Conservation (phyloP, 1,140 invertebrate species). For the Drosophila seguyi region DNA sequence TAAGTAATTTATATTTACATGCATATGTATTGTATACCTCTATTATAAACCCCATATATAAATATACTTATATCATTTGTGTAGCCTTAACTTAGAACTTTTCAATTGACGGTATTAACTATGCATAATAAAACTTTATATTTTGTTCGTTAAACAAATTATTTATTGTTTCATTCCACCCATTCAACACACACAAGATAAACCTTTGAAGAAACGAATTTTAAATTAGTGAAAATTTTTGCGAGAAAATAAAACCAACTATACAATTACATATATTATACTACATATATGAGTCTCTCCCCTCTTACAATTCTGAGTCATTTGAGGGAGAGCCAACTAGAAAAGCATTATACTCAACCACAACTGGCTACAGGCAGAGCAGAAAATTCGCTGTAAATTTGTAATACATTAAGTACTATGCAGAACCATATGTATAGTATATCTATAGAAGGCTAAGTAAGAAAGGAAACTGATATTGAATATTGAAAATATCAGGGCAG, state of each 20-base stretch:
- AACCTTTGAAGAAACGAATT: constrained; percentile 83
- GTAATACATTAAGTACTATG: constrained; percentile 52
- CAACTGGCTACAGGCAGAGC: constrained; percentile 23
- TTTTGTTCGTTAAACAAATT: constrained; percentile 81
- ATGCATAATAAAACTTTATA: constrained; percentile 76
- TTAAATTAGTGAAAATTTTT: constrained; percentile 84
- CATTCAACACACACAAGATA: constrained; percentile 55
- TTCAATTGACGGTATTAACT: constrained; percentile 83
- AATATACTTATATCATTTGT: constrained; percentile 62
- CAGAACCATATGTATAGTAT: constrained; percentile 33
- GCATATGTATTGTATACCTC: constrained; percentile 48
- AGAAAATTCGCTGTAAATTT: constrained; percentile 50
- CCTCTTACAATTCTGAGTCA: constrained; percentile 32
- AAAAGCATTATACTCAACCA: constrained; percentile 50
- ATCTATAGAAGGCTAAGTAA: constrained; percentile 68
- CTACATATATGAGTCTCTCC: constrained; percentile 53
- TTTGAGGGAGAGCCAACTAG: constrained; percentile 37
- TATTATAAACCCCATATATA: constrained; percentile 41
- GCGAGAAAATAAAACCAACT: constrained; percentile 57
- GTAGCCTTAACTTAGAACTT: constrained; percentile 77
- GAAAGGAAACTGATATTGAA: constrained; percentile 74
- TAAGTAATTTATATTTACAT: constrained; percentile 72
- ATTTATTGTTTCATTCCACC: constrained; percentile 62
- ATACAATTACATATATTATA: constrained; percentile 61
- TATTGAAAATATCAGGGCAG: constrained; percentile 71